Percentiles rank a stretch among this genome's conserved stretches.
Evolutionary conservation across 2,797 vertebrate genomes (phyloP).

Genomic region (Cygnus olor): DNA sequence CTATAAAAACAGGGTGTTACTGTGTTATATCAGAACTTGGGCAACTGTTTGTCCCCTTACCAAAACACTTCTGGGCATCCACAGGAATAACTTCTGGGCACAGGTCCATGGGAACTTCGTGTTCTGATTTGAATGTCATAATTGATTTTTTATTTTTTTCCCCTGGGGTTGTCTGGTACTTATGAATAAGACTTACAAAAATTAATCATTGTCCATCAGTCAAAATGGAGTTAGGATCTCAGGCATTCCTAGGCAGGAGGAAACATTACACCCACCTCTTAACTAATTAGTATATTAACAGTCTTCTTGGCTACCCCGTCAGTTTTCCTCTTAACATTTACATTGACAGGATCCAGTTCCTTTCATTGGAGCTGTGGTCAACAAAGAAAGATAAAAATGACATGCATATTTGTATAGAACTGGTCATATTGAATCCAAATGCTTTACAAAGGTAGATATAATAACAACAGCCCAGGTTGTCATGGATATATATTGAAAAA

Average conservation of each 20-base stretch:
- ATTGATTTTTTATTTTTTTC: neutral
- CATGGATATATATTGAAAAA: neutral
- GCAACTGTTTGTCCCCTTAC: neutral
- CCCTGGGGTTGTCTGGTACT: neutral
- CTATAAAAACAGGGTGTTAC: neutral
- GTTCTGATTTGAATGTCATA: neutral
- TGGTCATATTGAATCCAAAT: neutral
- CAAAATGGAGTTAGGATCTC: neutral
- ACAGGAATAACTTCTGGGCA: neutral
- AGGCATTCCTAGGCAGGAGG: neutral
- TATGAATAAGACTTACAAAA: neutral
- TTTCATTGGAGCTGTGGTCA: neutral
- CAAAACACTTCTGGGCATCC: neutral
- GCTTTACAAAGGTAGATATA: neutral
- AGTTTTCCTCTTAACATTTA: neutral
- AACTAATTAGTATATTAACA: neutral
- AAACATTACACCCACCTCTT: neutral
- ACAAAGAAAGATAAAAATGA: neutral
- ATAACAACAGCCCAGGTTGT: neutral
- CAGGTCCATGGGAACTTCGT: neutral
- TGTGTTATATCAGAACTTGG: neutral
- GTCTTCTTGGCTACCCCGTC: neutral
- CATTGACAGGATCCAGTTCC: neutral
- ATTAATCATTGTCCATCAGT: neutral
- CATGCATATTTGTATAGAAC: neutral